A percentile compares a stretch with the other conserved stretches of the same genome.
Evolutionary conservation across 2,113 vertebrate genomes (phyloP).

Genomic region (Notiomystis cincta): DNA sequence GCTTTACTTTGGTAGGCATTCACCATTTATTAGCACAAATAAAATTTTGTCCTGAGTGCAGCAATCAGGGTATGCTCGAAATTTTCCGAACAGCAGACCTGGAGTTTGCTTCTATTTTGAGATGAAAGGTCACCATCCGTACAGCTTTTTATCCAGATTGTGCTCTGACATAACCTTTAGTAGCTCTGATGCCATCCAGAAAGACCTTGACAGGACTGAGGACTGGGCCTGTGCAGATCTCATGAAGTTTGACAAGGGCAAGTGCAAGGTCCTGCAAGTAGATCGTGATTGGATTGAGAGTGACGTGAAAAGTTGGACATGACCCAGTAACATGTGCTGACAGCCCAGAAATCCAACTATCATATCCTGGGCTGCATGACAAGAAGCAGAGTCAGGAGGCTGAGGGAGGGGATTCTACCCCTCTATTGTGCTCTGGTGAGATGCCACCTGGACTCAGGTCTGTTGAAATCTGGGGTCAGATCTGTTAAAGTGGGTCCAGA

Average conservation of each 20-base stretch:
- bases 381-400: not conserved
- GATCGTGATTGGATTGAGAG: not conserved
- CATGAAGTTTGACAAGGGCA: not conserved
- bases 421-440: not conserved
- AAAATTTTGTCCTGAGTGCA: not conserved
- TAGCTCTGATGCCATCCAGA: not conserved
- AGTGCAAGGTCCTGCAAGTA: not conserved
- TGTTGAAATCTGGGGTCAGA: not conserved
- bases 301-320: not conserved
- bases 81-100: not conserved
- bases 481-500: not conserved
- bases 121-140: not conserved
- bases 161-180: not conserved
- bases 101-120: not conserved
- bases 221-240: not conserved
- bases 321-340: not conserved
- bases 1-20: not conserved
- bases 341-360: not conserved
- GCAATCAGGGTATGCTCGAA: not conserved
- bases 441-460: not conserved
- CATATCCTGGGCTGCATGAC: not conserved
- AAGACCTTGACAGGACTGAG: not conserved
- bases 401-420: rapidly evolving
- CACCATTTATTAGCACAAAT: not conserved
- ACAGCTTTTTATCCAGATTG: not conserved